phyloP scores from a whole-genome alignment of 2,888 invertebrate species.

The Thelaira solivaga region DNA sequence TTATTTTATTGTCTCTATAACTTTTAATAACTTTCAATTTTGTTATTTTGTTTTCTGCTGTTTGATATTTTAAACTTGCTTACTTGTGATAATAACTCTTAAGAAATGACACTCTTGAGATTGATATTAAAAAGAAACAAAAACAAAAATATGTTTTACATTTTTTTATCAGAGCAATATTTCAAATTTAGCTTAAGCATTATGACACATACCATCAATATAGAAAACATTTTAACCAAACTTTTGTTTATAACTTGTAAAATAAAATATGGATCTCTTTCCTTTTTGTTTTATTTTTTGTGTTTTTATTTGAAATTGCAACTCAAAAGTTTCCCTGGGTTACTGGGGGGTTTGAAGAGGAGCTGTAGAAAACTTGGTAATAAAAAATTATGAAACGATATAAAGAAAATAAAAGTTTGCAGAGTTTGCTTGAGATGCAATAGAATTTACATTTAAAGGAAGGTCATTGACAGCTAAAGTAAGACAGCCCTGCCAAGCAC shows the following conservation, averaged over 20 bases:
- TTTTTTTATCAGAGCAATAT: constrained; percentile 38
- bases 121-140: constrained; percentile 50
- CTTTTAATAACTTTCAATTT: constrained; percentile 36
- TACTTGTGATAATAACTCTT: constrained; percentile 43
- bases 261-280: constrained; percentile 1
- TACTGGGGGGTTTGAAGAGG: not conserved
- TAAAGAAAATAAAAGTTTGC: constrained; percentile 14
- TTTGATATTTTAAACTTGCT: constrained; percentile 7
- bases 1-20: constrained; percentile 38
- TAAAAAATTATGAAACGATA: constrained; percentile 26
- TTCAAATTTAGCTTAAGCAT: constrained; percentile 29
- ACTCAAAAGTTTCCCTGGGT: constrained; percentile 57
- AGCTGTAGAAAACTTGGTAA: not conserved
- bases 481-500: too few relatives aligned
- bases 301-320: too few relatives aligned
- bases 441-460: too few relatives aligned
- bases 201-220: not conserved
- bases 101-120: constrained; percentile 57
- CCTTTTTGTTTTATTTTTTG: constrained; percentile 4
- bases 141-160: constrained; percentile 1
- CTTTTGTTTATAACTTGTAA: constrained; percentile 15
- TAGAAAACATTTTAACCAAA: constrained; percentile 19
- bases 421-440: constrained; percentile 11
- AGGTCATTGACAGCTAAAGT: too few relatives aligned
- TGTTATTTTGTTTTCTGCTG: not conserved